These are phyloP conservation scores for Podilymbus podiceps DNA, from an alignment of 2,113 vertebrate genomes.

Conservation along the genomic window DNA sequence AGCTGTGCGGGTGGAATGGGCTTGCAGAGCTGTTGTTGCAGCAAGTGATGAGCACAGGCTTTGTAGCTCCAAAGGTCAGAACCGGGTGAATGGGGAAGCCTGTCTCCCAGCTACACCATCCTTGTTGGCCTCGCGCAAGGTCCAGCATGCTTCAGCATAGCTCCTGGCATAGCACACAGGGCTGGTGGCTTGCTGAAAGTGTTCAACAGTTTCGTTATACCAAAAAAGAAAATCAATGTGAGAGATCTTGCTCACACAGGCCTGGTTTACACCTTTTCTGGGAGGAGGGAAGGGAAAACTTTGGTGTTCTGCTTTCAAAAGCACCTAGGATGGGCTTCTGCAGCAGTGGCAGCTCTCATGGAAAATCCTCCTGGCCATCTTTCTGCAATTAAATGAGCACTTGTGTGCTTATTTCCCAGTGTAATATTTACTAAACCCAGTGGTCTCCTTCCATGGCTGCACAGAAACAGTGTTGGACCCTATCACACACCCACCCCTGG, in stretches of 20 bases:
- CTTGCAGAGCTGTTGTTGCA: background rate
- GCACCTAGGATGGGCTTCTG: background rate
- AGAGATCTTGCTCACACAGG: background rate
- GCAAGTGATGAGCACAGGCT: background rate
- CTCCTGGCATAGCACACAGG: background rate
- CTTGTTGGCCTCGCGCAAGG: rapidly evolving
- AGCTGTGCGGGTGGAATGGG: background rate
- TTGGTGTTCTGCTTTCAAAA: background rate
- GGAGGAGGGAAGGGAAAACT: background rate
- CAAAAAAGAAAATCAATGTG: background rate
- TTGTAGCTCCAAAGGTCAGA: background rate
- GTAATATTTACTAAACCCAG: background rate
- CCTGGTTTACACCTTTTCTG: background rate
- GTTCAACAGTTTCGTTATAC: background rate
- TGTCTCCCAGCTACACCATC: background rate
- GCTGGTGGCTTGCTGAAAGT: background rate
- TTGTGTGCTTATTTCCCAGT: background rate
- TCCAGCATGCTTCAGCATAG: rapidly evolving
- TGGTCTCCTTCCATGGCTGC: background rate
- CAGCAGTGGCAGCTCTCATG: background rate
- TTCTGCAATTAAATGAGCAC: background rate
- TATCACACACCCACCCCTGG: background rate
- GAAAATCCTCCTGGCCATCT: background rate
- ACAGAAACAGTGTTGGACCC: background rate
- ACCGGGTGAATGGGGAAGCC: background rate